These are phyloP conservation scores for Jacana jacana DNA, from an alignment of 2,113 vertebrate genomes.

Conservation along the genomic window DNA sequence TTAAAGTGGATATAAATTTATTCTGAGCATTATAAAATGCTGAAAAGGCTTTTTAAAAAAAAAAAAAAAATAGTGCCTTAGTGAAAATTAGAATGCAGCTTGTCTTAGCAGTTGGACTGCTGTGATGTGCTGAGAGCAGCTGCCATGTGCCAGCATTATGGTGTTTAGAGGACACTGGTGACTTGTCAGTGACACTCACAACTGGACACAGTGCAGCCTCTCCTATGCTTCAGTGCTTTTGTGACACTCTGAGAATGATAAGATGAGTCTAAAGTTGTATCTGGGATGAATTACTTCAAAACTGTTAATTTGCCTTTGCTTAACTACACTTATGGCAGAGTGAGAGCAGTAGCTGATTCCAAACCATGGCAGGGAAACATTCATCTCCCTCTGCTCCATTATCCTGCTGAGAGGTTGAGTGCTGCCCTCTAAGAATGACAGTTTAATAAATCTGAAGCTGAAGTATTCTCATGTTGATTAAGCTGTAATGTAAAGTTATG, in stretches of 20 bases:
- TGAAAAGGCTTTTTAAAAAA: neutral
- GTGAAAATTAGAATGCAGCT: neutral
- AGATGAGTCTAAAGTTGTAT: neutral
- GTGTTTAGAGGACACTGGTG: neutral
- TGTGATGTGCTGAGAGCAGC: neutral
- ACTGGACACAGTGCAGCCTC: neutral
- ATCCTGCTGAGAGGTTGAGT: neutral
- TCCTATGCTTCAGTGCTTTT: neutral
- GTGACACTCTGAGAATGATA: neutral
- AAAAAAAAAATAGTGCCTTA: neutral
- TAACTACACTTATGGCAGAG: neutral
- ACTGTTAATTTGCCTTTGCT: neutral
- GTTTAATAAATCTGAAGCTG: constrained; percentile 47
- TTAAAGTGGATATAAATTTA: neutral
- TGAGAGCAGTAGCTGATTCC: neutral
- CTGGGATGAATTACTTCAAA: neutral
- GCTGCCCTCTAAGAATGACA: constrained; percentile 22
- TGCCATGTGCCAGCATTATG: neutral
- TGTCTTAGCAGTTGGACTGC: neutral
- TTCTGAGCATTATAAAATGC: neutral
- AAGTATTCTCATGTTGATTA: constrained; percentile 36
- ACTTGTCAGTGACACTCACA: neutral
- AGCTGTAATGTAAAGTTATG: constrained; percentile 33
- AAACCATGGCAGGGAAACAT: neutral
- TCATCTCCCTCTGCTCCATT: constrained; percentile 5